Evolutionary conservation across 2,888 invertebrate species (phyloP), one percentile per base, ranked within the genome.

Genomic region (Sisyra terminalis): DNA sequence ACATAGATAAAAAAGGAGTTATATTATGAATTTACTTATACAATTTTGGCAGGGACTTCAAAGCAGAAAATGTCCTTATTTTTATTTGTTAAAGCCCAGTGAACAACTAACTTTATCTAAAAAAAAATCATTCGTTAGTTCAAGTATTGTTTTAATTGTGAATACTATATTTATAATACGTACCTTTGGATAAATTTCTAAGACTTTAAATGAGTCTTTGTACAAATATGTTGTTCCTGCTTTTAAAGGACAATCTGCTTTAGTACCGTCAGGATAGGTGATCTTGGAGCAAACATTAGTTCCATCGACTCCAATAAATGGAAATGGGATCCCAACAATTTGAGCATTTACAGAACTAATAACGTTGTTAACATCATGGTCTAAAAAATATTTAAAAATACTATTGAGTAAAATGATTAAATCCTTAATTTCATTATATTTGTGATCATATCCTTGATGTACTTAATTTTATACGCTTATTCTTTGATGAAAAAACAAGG

Each of bases 301-400:
- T 9, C 78, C 78, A 55, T 86, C 79, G 10, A 84, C 81, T 7
- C 87, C 86, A 8, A 82, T 54, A 56, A 85, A 86, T 0, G 87
- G 86, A 40, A 87, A 53, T 0, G 70, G 65, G 1, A 83, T 54
- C 1, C 74, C 75, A 2, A 71, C 55, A 13, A 24, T 24, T 24
- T 24, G 24, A 24, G 24, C 24, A 24, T 24, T 24, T 24, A 24
- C 24, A 5, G 24, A 24, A 24, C 24, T 24, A 24, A 24, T 24
- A 7, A 24, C 24, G 7, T 24, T 7, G 24, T 24, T 24, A 24
- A 24, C 24, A 24, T 24, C 24, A 24, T 7, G 24, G 24, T 24
- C 24, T 24, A 24, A 24, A 24, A 24, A n/a, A n/a, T n/a, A n/a
- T n/a, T n/a, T n/a, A n/a, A n/a, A n/a, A n/a, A n/a, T n/a, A n/a